Percentiles rank a stretch among this genome's conserved stretches.
Conservation (phyloP, 2,113 vertebrate genomes). For the Porphyrio hochstetteri region DNA sequence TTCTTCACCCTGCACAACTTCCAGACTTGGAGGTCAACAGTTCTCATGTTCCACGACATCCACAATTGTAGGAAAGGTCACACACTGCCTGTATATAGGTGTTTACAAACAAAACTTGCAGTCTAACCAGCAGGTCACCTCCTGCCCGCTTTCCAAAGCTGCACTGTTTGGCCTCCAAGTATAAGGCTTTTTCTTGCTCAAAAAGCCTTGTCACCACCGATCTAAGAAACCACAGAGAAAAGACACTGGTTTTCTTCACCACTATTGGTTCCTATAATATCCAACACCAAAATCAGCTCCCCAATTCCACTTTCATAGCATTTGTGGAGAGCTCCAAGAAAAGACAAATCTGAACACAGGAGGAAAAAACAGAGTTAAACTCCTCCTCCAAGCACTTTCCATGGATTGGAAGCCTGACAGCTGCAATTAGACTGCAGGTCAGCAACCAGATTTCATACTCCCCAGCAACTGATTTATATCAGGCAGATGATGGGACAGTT, state of each 20-base stretch:
- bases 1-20: background rate
- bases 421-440: background rate
- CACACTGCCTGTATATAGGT: fast-evolving
- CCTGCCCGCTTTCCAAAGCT: background rate
- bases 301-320: background rate
- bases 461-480: background rate
- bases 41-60: background rate
- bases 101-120: background rate
- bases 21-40: background rate
- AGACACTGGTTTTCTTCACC: background rate
- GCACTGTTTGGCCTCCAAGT: background rate
- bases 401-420: background rate
- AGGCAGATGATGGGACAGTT: background rate
- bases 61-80: background rate
- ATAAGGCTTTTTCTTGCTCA: background rate
- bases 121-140: background rate
- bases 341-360: background rate
- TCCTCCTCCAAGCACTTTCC: background rate
- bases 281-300: background rate
- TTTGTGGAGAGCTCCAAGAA: background rate
- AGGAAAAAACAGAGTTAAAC: background rate
- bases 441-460: background rate
- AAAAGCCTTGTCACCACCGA: background rate
- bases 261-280: background rate
- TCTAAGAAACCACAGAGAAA: background rate